Conservation (phyloP, 2,113 vertebrate species). For the Zapus hudsonius region DNA sequence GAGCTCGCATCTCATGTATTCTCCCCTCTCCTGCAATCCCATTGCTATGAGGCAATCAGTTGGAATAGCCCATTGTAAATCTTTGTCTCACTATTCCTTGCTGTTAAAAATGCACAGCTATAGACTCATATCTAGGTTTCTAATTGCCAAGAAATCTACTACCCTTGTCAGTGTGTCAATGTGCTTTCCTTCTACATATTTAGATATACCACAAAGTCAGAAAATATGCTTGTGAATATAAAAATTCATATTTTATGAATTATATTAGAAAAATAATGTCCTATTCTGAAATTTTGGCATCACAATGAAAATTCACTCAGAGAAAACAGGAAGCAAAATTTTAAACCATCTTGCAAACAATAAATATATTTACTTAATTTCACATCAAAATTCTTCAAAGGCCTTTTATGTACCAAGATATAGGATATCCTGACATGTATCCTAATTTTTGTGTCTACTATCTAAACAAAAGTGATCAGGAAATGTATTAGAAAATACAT, state of each 20-base stretch:
- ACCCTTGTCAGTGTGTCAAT: not conserved
- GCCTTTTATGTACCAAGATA: not conserved
- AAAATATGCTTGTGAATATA: not conserved
- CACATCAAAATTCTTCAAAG: not conserved
- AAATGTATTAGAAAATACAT: not conserved
- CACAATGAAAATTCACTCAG: not conserved
- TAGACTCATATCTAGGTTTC: not conserved
- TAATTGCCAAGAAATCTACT: not conserved
- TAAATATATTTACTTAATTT: not conserved
- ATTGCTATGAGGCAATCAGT: not conserved
- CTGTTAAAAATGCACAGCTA: not conserved
- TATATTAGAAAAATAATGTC: not conserved
- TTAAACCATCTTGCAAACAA: not conserved
- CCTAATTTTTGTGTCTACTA: not conserved
- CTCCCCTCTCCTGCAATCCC: not conserved
- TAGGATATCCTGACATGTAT: not conserved
- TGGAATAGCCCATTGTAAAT: not conserved
- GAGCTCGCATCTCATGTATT: not conserved
- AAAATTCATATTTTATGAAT: not conserved
- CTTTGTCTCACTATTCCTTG: not conserved
- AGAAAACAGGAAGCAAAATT: not conserved
- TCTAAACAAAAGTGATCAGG: not conserved
- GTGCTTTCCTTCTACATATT: not conserved
- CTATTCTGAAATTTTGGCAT: not conserved
- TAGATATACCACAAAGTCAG: not conserved